Percentiles rank a stretch among this genome's conserved stretches.
Evolutionary conservation across 2,113 vertebrate genomes (phyloP).

Genomic region (Acrocephalus arundinaceus): DNA sequence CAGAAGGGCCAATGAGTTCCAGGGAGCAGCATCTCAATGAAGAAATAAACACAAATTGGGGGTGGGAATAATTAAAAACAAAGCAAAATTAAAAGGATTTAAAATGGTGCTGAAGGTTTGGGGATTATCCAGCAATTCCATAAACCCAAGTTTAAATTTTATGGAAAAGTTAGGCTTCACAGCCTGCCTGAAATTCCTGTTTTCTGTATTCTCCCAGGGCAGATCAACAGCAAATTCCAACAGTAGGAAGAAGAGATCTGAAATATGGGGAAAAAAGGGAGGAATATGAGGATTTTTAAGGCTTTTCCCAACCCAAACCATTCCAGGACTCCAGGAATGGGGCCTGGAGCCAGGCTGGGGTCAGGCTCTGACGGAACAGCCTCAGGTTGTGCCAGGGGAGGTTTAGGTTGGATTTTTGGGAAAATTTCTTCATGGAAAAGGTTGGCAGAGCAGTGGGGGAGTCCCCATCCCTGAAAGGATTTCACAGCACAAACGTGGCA

Average conservation of each 20-base stretch:
- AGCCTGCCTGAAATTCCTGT: neutral
- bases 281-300: neutral
- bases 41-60: neutral
- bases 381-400: no score
- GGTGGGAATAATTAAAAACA: neutral
- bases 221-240: neutral
- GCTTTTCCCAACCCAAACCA: neutral
- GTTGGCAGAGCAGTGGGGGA: no score
- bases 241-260: neutral
- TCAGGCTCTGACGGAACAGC: no score
- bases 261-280: no score
- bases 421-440: no score
- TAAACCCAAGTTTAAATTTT: neutral
- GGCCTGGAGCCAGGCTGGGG: no score
- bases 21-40: neutral
- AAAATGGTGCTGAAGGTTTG: neutral
- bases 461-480: no score
- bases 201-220: rapidly evolving
- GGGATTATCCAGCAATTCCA: rapidly evolving
- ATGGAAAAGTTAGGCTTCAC: neutral
- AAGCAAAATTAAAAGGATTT: neutral
- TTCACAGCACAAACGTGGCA: neutral
- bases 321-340: no score
- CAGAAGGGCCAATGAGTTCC: neutral
- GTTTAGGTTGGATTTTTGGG: neutral